phyloP scores from a whole-genome alignment of 2,113 vertebrate genomes.

The Chascanopsetta lugubris region DNA sequence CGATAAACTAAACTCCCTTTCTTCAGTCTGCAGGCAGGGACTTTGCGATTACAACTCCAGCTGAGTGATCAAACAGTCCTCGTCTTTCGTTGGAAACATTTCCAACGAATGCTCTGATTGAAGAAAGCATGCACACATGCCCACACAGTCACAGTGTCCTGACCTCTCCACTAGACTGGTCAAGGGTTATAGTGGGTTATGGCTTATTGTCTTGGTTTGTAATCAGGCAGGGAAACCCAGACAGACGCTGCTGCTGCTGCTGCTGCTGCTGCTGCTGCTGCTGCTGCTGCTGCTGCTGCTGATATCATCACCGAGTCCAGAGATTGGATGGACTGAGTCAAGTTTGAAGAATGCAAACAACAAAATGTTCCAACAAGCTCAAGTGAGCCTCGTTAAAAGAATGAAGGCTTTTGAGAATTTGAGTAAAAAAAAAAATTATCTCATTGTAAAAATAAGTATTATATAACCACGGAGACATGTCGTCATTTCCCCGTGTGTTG shows the following conservation, averaged over 20 bases:
- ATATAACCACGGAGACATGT: neutral
- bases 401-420: neutral
- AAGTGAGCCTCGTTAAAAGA: neutral
- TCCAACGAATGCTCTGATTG: slow-evolving; percentile 41
- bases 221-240: slow-evolving; percentile 46
- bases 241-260: too few species aligned
- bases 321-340: neutral
- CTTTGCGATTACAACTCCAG: slow-evolving; percentile 27
- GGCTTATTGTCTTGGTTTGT: slow-evolving; percentile 29
- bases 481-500: slow-evolving; percentile 10
- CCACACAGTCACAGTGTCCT: slow-evolving; percentile 22
- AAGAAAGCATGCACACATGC: slow-evolving; percentile 19
- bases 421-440: neutral
- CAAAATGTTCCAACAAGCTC: slow-evolving; percentile 20
- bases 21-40: neutral
- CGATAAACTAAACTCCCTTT: neutral
- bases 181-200: too few species aligned
- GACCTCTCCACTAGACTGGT: slow-evolving; percentile 50
- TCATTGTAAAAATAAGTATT: neutral
- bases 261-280: too few species aligned
- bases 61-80: slow-evolving; percentile 7
- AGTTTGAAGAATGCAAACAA: slow-evolving; percentile 37
- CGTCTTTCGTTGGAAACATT: slow-evolving; percentile 23
- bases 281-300: too few species aligned
- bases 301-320: slow-evolving; percentile 35